Percentiles rank a stretch among this genome's conserved stretches.
phyloP scores from a whole-genome alignment of 2,113 vertebrate species.

The Pedetes capensis region DNA sequence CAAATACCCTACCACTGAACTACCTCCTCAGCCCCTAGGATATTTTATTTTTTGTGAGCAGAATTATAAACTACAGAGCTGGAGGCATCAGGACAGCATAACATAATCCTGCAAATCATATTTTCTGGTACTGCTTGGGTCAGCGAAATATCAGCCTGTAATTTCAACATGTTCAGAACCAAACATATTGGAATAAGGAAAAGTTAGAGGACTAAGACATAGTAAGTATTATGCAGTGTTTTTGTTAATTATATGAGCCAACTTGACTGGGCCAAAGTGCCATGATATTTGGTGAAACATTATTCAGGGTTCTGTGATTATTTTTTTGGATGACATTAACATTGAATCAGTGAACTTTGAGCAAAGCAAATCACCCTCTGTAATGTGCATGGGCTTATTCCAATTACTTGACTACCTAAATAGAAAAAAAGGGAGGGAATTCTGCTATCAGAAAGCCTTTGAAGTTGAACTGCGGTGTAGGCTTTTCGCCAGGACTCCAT shows the following conservation, averaged over 20 bases:
- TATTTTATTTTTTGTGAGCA: neutral
- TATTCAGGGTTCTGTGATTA: slow-evolving; percentile 2
- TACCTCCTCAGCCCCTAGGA: too few species aligned
- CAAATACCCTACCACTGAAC: too few species aligned
- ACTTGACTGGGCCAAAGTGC: neutral
- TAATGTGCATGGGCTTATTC: neutral
- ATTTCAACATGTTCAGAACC: neutral
- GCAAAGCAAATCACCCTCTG: neutral
- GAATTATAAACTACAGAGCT: neutral
- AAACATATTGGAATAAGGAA: neutral
- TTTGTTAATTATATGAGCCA: slow-evolving; percentile 7
- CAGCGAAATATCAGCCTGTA: neutral
- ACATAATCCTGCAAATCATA: neutral
- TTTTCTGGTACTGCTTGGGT: neutral
- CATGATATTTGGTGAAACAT: neutral
- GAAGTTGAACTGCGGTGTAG: neutral
- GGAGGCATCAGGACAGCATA: neutral
- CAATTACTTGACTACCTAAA: neutral
- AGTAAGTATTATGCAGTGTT: neutral
- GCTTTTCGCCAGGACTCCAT: neutral
- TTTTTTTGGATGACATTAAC: neutral
- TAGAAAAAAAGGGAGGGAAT: neutral
- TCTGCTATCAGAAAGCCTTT: neutral
- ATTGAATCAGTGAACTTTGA: neutral
- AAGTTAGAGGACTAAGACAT: neutral